phyloP scores from a whole-genome alignment of 1,140 invertebrate genomes.

The Akabosia matsudoensis region DNA sequence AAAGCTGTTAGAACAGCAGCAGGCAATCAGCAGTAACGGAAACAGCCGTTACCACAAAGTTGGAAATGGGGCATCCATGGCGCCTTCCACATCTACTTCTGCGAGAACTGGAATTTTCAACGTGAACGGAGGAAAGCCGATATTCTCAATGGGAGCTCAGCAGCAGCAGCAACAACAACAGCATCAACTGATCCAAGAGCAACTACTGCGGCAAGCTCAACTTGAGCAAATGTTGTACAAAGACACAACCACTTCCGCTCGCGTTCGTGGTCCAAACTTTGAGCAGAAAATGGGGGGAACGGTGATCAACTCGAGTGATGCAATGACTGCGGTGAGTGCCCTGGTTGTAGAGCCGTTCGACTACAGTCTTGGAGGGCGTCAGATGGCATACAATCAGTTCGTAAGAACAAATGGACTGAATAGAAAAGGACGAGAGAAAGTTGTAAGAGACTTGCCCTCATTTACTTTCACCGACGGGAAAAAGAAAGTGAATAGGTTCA shows the following conservation, averaged over 20 bases:
- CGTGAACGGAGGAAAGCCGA: constrained; percentile 1
- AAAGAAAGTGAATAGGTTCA: not conserved
- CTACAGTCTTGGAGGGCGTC: not conserved
- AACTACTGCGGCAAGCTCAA: not conserved
- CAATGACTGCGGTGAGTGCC: constrained; percentile 42
- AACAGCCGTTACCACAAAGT: not conserved
- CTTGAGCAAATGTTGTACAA: not conserved
- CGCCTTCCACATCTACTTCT: not conserved
- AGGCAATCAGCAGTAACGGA: not conserved
- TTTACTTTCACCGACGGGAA: not conserved
- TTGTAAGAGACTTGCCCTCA: not conserved
- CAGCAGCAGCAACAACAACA: constrained; percentile 15
- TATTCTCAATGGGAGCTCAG: not conserved
- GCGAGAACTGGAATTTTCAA: constrained; percentile 8
- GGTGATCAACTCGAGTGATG: constrained; percentile 40
- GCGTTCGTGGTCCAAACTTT: constrained; percentile 29
- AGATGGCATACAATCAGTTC: not conserved
- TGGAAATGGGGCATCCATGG: not conserved
- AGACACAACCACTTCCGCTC: constrained; percentile 26
- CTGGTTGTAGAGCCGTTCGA: constrained; percentile 30
- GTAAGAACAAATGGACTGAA: not conserved
- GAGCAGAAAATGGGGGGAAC: constrained; percentile 30
- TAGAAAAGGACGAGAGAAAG: not conserved
- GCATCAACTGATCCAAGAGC: constrained; percentile 10
- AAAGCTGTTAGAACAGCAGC: constrained; percentile 33